Evolutionary conservation across 2,113 vertebrate genomes (phyloP), one percentile per base, ranked within the genome.

Genomic region (Tor tambroides): DNA sequence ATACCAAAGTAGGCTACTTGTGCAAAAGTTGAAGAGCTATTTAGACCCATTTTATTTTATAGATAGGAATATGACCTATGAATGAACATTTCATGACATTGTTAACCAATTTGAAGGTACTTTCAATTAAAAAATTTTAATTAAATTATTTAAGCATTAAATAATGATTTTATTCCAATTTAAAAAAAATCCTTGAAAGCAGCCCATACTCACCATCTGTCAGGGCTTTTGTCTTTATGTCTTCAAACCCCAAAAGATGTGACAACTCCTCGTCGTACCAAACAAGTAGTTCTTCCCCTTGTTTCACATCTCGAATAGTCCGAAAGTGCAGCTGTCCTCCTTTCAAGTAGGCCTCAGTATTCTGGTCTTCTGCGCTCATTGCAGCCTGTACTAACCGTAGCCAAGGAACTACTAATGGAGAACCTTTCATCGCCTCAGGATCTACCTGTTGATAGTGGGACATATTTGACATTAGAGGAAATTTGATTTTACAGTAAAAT

Each of bases 221-320:
- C 9, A 88, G 79, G 43, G 88, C 92, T 84, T 91, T 93, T 71
- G 90, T 49, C 87, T 90, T 94, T 84, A 95, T 92, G 78, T 96
- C 95, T 12, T 91, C 93, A 87, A 98, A 96, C 49, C 96, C 96
- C 89, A 98, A 91, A 12, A 97, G 95, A 46, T 92, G 94, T 89
- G 96, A 96, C 81, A 97, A 94, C 41, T 97, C 96, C 46, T 93
- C 92, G 85, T 97, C 95, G 71, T 97, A 98, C 96, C 97, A 97
- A 79, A 98, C 96, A 61, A 97, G 93, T 63, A 97, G 93, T 78
- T 98, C 96, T 84, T 98, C 97, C 5, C 96, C 96, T 90, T 94
- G 93, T 11, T 32, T 90, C 72, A 97, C 95, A 88, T 94, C 93
- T 88, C 95, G 92, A 6, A 91, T 95, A 76, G 95, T 93, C 21